A percentile compares a stretch with the other conserved stretches of the same genome.
phyloP scores from a whole-genome alignment of 2,888 invertebrate species.

The Alsophila aescularia region DNA sequence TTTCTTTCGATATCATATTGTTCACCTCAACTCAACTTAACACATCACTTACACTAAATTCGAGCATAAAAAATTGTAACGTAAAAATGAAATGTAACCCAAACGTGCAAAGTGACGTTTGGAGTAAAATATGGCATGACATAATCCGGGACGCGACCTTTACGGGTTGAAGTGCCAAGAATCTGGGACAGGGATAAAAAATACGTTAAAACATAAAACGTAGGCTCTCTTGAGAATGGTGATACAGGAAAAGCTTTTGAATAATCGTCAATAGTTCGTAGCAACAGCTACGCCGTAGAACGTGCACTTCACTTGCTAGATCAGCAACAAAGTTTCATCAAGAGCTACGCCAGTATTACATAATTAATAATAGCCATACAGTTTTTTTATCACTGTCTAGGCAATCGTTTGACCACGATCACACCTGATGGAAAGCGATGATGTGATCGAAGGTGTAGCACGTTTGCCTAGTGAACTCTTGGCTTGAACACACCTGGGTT shows the following conservation, averaged over 20 bases:
- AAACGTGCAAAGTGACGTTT: conserved; percentile 58
- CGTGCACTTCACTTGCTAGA: too few species aligned
- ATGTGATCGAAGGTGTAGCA: too few species aligned
- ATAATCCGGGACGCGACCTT: conserved; percentile 53
- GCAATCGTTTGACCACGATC: too few species aligned
- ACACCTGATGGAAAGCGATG: too few species aligned
- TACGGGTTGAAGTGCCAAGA: conserved; percentile 25
- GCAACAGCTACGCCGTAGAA: too few species aligned
- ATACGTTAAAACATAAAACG: conserved; percentile 19
- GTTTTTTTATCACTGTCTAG: too few species aligned
- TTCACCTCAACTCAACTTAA: conserved; percentile 17
- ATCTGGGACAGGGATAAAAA: conserved; percentile 19
- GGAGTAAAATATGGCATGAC: conserved; percentile 56
- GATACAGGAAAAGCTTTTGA: not conserved
- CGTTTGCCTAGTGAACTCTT: too few species aligned
- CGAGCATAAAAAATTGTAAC: conserved; percentile 41
- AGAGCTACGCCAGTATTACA: too few species aligned
- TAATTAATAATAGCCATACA: too few species aligned
- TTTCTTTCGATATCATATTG: too few species aligned
- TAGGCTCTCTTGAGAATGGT: not conserved
- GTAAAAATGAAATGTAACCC: conserved; percentile 57
- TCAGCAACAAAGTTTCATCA: too few species aligned
- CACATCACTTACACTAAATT: conserved; percentile 28
- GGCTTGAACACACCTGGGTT: too few species aligned
- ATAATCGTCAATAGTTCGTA: not conserved